phyloP scores from a whole-genome alignment of 2,888 invertebrate genomes.

The Eilema sororculum region DNA sequence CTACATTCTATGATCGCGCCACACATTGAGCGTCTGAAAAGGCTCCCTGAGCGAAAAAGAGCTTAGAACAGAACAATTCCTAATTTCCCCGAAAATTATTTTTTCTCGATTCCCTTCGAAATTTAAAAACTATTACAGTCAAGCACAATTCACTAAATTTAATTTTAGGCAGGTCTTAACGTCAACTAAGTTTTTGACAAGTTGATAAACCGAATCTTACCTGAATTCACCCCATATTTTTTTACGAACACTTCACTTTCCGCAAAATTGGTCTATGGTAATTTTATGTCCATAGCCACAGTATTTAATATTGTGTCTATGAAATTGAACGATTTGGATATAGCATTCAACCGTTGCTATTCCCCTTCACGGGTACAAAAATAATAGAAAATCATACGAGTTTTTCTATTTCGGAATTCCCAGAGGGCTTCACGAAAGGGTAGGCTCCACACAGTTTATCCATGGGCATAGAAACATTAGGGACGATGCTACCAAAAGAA shows the following conservation, averaged over 20 bases:
- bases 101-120: too few relatives aligned
- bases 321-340: conserved; percentile 5
- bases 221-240: too few relatives aligned
- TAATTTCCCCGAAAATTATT: too few relatives aligned
- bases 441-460: conserved; percentile 19
- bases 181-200: too few relatives aligned
- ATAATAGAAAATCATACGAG: conserved; percentile 24
- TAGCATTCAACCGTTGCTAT: conserved; percentile 5
- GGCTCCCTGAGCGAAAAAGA: too few relatives aligned
- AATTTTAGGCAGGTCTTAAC: too few relatives aligned
- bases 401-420: conserved; percentile 25
- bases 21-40: too few relatives aligned
- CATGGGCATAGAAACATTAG: conserved; percentile 18
- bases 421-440: conserved; percentile 21
- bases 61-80: too few relatives aligned
- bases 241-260: background rate
- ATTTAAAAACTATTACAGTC: too few relatives aligned
- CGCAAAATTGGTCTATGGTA: background rate
- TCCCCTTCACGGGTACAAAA: conserved; percentile 15
- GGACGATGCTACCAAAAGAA: conserved; percentile 3
- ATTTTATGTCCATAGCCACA: background rate
- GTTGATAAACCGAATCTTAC: too few relatives aligned
- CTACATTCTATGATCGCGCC: too few relatives aligned
- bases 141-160: too few relatives aligned
- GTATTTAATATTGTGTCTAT: conserved; percentile 1